These are phyloP conservation scores for Siphlonurus alternatus DNA, from an alignment of 2,888 invertebrate genomes.

Conservation along the genomic window DNA sequence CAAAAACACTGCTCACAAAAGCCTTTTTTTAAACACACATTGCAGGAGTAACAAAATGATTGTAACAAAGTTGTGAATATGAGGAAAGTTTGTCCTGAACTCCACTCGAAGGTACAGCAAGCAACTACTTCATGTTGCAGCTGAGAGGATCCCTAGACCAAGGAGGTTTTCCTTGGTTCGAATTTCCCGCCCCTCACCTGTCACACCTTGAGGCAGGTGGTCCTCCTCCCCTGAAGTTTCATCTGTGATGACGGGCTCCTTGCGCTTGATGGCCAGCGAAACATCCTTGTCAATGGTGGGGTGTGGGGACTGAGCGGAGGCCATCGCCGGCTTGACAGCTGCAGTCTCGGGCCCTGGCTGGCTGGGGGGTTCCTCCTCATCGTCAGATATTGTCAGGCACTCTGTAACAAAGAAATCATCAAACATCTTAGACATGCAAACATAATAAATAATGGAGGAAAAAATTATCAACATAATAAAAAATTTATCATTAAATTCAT, in stretches of 20 bases:
- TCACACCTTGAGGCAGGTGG: neutral
- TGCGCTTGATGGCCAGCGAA: slow-evolving; percentile 9
- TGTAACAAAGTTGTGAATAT: too few relatives aligned
- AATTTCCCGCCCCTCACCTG: neutral
- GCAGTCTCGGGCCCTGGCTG: neutral
- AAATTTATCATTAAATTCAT: neutral
- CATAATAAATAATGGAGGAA: too few relatives aligned
- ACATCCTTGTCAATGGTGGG: neutral
- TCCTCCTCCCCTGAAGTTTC: neutral
- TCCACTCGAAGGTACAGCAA: too few relatives aligned
- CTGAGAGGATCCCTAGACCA: too few relatives aligned
- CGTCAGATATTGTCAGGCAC: slow-evolving; percentile 7
- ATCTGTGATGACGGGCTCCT: slow-evolving; percentile 13
- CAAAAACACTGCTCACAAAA: too few relatives aligned
- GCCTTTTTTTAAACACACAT: too few relatives aligned
- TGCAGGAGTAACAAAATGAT: too few relatives aligned
- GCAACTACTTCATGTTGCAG: too few relatives aligned
- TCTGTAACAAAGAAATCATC: slow-evolving; percentile 1
- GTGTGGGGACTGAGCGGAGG: neutral
- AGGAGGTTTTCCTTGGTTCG: too few relatives aligned
- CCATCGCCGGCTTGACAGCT: neutral
- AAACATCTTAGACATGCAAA: too few relatives aligned
- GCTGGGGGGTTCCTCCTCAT: slow-evolving; percentile 3
- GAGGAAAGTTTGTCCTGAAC: too few relatives aligned
- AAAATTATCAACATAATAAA: neutral